Base-by-base conservation (phyloP, 1,140 invertebrate genomes). In the Drosophila trapezifrons region DNA sequence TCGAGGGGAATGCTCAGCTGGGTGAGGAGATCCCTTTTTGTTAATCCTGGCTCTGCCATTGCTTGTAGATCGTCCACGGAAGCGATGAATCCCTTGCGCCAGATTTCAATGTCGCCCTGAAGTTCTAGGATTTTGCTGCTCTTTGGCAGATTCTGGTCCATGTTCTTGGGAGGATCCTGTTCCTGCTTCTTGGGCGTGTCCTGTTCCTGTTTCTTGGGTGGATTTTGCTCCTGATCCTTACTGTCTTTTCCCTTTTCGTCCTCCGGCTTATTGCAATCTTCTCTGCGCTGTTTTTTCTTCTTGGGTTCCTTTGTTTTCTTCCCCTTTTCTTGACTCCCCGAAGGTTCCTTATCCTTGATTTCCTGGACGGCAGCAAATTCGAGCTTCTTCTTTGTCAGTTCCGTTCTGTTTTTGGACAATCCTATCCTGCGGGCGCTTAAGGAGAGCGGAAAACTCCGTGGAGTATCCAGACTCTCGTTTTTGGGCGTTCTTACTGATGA, bases 1-100 rank as follows among this genome's bases (percentile, higher is more conserved):
- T 85, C 69, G 15, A 71, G 38, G 0, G 79, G 74, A 57, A 90
- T 74, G 2, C 76, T 55, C 8, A 90, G 65, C 32, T 82, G 67
- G 3, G n/a, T 35, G 4, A 90, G 54, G 2, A 90, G 15, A 0
- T 54, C 29, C 7, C 40, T 46, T 17, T 63, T 80, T 2, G 82
- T 35, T 8, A 55, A 56, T 12, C 56, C 54, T 8, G 78, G 74
- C 15, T 63, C 37, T 2, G 58, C 38, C 49, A 79, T 52, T 7
- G 59, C 25, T 13, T 82, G 83, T 7, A 91, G 64, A 35, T 90
- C 90, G 17, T 78, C 56, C 8, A 90, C 13, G 3, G 87, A 72
- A 2, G 60, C 56, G 7, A 40, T 52, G 37, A 91, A 91, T 2
- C 64, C 86, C 32, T 29, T 62, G 17, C 54, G 69, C 90, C 90